Conservation (phyloP, 2,797 vertebrate genomes). For the Scolopax bukidnonensis region DNA sequence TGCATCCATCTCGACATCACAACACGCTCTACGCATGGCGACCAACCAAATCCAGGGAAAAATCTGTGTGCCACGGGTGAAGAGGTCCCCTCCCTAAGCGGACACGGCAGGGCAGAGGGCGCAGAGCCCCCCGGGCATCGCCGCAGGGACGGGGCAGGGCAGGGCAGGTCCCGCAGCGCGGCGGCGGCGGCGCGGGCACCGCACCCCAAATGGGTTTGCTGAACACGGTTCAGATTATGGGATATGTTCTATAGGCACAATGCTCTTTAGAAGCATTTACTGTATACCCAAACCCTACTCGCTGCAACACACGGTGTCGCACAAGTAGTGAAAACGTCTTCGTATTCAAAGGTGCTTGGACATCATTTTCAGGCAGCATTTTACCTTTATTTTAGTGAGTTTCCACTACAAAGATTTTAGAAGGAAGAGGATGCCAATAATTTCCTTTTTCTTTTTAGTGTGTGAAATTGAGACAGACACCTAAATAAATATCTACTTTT, state of each 20-base stretch:
- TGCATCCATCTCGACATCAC: constrained; percentile 18
- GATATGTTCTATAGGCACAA: constrained; percentile 96
- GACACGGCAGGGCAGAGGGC: background rate
- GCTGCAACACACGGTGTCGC: constrained; percentile 91
- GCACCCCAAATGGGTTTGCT: constrained; percentile 88
- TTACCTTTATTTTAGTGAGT: constrained; percentile 81
- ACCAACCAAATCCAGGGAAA: constrained; percentile 57
- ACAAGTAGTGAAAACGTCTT: constrained; percentile 89
- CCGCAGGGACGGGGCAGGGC: background rate
- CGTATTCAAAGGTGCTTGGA: constrained; percentile 84
- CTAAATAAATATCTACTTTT: constrained; percentile 71
- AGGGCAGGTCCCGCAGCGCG: background rate
- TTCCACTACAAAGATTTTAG: constrained; percentile 74
- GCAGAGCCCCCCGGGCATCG: background rate
- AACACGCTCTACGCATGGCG: constrained; percentile 27
- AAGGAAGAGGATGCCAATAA: constrained; percentile 75
- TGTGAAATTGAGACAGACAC: constrained; percentile 73
- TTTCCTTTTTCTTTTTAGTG: constrained; percentile 37
- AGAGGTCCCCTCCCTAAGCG: constrained; percentile 15
- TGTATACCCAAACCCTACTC: constrained; percentile 89
- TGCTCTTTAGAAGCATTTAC: constrained; percentile 97
- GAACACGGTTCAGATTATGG: constrained; percentile 99
- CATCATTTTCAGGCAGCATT: constrained; percentile 85
- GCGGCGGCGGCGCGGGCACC: constrained; percentile 56
- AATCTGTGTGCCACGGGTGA: constrained; percentile 21